Base-by-base conservation (phyloP, 1,140 invertebrate genomes). In the Parasteatoda tepidariorum region DNA sequence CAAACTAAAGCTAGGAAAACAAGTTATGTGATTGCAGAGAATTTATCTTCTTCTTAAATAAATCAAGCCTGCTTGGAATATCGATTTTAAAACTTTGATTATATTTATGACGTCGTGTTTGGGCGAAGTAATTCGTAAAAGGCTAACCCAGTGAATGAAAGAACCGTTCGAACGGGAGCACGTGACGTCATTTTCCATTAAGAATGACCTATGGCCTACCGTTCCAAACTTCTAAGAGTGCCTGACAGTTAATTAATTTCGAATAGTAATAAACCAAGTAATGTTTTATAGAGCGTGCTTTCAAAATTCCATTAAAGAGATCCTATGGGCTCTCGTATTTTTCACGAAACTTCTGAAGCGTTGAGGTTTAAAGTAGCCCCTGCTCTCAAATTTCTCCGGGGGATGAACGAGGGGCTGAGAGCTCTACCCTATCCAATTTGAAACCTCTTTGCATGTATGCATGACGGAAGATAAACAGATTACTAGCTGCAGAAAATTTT, bases 211-310 rank as follows among this genome's bases (percentile, higher is more conserved):
- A 57, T 67, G 62, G 61, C 18, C 0, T 30, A 30, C 6, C 24
- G 26, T 9, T 9, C 7, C 11, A 4, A 66, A 64, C 22, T 76
- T 31, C 9, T 28, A 18, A 34, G 33, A 22, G 33, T n/a, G 34
- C 62, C 22, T 66, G 74, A 79, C 33, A 79, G 62, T 68, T 79
- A 79, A 79, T 79, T 79, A 79, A 79, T 79, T 79, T 41, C 38
- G 22, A 33, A 48, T 66, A 67, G 75, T 41, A 68, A 79, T 66
- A 54, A 34, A 55, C 62, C 48, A 38, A 7, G 59, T 66, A 76
- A 76, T 59, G 34, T 79, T 79, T 79, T 79, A 79, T 79, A 55
- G 62, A 26, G 48, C 33, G 24, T 33, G 24, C 18, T 24, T 18
- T 24, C 34, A 68, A 64, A 79, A 79, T 79, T 79, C 64, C 75